Evolutionary conservation across 2,797 vertebrate genomes (phyloP), one percentile per base, ranked within the genome.

Genomic region (Sebastes diaconus): DNA sequence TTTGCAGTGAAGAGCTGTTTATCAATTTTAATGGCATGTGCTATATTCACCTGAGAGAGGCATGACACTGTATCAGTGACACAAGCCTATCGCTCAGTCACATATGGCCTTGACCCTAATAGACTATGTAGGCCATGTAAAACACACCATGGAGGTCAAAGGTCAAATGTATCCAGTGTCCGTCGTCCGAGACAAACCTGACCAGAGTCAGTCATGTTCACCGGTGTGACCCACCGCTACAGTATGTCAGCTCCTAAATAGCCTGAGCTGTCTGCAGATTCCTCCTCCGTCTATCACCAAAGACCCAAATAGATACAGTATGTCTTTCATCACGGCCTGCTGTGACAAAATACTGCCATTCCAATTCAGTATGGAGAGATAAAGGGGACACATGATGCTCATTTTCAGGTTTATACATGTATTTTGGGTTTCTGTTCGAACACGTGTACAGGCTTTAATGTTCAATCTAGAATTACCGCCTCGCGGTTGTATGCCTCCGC

Each of bases 191-290:
- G 24, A 77, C 46, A 50, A 50, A 50, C 46, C 22, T 58, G 66
- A 50, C 52, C 36, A 24, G 25, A 71, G 73, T 71, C 61, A 6
- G 54, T 76, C 55, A 61, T 46, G 73, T 83, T 74, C 65, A 34
- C 32, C 55, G 72, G 46, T 61, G 30, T 11, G 46, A 68, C 58
- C 30, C 36, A 76, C 25, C 22, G 77, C 73, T 68, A 64, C 73
- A 71, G 76, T 68, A 80, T 70, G 59, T 54, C 68, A 55, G 73
- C 64, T 77, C 71, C 73, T 69, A 89, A 89, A 89, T 84, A 89
- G 60, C 68, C 64, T 5, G 50, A 34, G 67, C 84, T 77, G 69
- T 80, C 79, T 65, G 69, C 77, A 80, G 68, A 79, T 71, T 77
- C 68, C 25, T 73, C 55, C 3, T 46, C 13, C 64, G 34, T 42